These are phyloP conservation scores for Pitta sordida DNA, from an alignment of 2,113 vertebrate species.

Conservation along the genomic window DNA sequence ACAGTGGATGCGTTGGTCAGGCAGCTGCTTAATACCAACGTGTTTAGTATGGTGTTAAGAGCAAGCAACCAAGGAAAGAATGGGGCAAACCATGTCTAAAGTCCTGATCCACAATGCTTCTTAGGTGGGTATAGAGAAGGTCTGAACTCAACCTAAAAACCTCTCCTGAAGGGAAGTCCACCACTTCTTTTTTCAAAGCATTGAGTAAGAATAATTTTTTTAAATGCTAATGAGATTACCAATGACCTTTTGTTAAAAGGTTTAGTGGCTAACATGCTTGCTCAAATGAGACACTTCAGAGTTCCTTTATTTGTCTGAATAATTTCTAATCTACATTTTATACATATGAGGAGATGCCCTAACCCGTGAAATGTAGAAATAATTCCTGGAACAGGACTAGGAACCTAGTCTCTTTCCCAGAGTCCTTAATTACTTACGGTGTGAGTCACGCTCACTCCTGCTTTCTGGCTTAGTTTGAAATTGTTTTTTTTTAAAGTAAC, in stretches of 20 bases:
- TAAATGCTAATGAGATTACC: background rate
- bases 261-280: background rate
- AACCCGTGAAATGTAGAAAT: conserved; percentile 5
- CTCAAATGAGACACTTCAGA: background rate
- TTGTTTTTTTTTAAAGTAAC: background rate
- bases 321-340: conserved; percentile 27
- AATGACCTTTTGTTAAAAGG: background rate
- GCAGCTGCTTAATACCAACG: background rate
- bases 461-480: background rate
- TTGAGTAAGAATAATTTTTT: background rate
- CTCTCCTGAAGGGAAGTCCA: background rate
- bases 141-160: background rate
- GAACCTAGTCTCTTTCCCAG: background rate
- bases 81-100: background rate
- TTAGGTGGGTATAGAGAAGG: background rate
- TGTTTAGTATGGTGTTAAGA: background rate
- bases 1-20: background rate
- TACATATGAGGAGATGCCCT: conserved; percentile 27
- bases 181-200: background rate
- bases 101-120: background rate
- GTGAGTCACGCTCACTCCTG: conserved; percentile 8
- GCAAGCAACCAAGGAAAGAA: background rate
- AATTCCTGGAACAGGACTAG: conserved; percentile 10
- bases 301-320: background rate
- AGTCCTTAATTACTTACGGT: background rate